Base-by-base conservation (phyloP, 2,113 vertebrate genomes). In the Elanoides forficatus region DNA sequence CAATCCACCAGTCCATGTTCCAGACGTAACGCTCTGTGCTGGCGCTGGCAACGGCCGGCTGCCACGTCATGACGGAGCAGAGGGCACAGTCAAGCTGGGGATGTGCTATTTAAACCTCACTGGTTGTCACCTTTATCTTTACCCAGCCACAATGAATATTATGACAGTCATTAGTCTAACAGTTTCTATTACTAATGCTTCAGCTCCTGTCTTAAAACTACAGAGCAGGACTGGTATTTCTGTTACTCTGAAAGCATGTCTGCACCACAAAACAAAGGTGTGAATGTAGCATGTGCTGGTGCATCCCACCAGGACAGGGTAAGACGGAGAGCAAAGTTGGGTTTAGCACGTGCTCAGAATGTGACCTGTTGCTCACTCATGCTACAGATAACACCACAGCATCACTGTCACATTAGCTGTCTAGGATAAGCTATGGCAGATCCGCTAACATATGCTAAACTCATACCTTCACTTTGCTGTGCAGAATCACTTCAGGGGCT, bases 271-370 rank as follows among this genome's bases (percentile, higher is more conserved):
- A 73, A n/a, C 5, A 29, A 74, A 62, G 55, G 66, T 38, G 34
- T 29, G 45, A 47, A 11, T 2, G 59, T 4, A 32, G 81, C 62
- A 11, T 5, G 13, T 52, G 25, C 40, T 68, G 67, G 45, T 2
- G 6, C n/a, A 13, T 50, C 22, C 63, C 53, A 45, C 5, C 22
- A 68, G 47, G 47, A 75, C 52, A 26, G 32, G 34, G 13, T 20
- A 21, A 73, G 58, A 50, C 40, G 0, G 0, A 67, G 11, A 68
- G 42, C 29, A 58, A 40, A 81, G 48, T 0, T 4, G 4, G 18
- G 43, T 58, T 65, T 56, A 60, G 60, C 47, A 36, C 0, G n/a
- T 40, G 43, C 52, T 62, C 26, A 62, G 43, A 82, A 71, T 1
- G 5, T 43, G 62, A 72, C 34, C 11, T 62, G 43, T 8, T 56